Evolutionary conservation across 2,797 vertebrate species (phyloP), one percentile per base, ranked within the genome.

Genomic region (Adelosebastes latens): DNA sequence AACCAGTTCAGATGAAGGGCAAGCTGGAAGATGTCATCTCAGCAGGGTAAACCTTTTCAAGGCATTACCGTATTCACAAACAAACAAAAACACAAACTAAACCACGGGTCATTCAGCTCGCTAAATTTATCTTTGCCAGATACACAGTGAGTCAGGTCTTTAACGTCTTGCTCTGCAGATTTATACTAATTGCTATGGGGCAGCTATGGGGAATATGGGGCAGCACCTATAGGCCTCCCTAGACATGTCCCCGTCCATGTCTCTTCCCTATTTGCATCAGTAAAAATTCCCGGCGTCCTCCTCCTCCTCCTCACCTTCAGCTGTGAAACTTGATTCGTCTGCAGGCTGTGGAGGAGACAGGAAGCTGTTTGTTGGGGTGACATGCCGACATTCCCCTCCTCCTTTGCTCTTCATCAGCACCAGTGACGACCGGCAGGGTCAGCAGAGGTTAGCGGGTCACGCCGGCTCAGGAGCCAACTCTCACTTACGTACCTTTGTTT

Each of bases 381-480:
- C 86, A 83, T 73, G 84, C 75, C 81, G 78, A 66, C 79, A 27
- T 75, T 58, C 42, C 53, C 61, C 34, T 77, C 78, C 78, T 87
- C 77, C 82, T 88, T 80, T 85, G 39, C 76, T 88, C 87, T 92
- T 93, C 91, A 93, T 95, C 93, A 94, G 87, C 88, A 88, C 63
- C 49, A 53, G 82, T 79, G 90, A 90, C 82, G 90, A 80, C 71
- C 66, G 10, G 46, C 55, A 18, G 84, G 93, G 91, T 94, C 89
- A 89, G 55, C 67, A 52, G 75, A 81, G 90, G 91, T 91, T 90
- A 77, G 56, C 1, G 53, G 92, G 90, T 93, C 92, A 69, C 7
- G 1, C 18, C 73, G 39, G 82, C 59, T 85, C 86, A 88, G 86
- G 85, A 87, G 82, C 22, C 49, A 36, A n/a, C 36, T 80, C 68